These are phyloP conservation scores for Cosmopolites sordidus DNA, from an alignment of 2,888 invertebrate species.

Conservation along the genomic window DNA sequence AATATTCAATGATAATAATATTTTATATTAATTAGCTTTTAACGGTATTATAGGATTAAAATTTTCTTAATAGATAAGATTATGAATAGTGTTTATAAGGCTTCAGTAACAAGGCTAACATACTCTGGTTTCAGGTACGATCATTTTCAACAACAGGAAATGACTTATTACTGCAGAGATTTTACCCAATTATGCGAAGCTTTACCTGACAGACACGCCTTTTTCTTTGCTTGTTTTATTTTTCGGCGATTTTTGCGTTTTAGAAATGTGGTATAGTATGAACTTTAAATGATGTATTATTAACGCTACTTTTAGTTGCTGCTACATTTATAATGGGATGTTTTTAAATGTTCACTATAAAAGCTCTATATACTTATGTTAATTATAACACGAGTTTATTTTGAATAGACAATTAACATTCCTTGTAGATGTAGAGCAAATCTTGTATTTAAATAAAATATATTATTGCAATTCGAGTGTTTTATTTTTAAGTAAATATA, in stretches of 20 bases:
- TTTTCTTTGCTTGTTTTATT: slow-evolving; percentile 3
- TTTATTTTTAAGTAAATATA: no score
- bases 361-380: no score
- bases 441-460: no score
- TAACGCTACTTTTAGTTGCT: no score
- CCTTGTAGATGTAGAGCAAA: no score
- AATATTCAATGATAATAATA: no score
- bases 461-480: no score
- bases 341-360: no score
- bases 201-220: slow-evolving; percentile 3
- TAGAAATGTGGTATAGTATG: background rate
- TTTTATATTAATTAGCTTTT: background rate
- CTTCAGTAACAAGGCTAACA: background rate
- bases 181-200: slow-evolving; percentile 8
- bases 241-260: background rate
- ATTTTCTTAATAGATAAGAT: background rate
- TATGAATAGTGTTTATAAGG: background rate
- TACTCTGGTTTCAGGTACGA: slow-evolving; percentile 3
- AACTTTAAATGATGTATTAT: no score
- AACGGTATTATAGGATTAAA: background rate
- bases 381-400: no score
- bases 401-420: no score
- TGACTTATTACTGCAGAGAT: slow-evolving; percentile 6
- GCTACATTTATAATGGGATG: no score
- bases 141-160: slow-evolving; percentile 11